Evolutionary conservation across 2,888 invertebrate species (phyloP).

Genomic region (Epsilonema sp.): DNA sequence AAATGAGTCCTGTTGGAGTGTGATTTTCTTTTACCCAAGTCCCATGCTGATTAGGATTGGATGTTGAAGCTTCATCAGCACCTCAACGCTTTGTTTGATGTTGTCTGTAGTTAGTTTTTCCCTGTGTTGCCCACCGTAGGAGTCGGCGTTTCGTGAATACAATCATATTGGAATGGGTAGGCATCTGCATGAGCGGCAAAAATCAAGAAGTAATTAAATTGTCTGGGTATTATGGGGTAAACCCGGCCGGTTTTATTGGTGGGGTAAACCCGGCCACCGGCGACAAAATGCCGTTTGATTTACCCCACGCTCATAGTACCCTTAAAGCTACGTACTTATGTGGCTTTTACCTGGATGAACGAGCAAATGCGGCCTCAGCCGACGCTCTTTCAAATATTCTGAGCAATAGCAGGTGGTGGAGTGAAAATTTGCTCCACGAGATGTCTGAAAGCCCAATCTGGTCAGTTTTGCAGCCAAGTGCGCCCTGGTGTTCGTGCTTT

Average conservation of each 20-base stretch:
- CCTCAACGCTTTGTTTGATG: conserved; percentile 37
- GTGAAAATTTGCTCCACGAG: conserved; percentile 34
- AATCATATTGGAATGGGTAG: conserved; percentile 31
- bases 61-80: no score
- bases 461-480: conserved; percentile 31
- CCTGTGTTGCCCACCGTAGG: conserved; percentile 40
- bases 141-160: conserved; percentile 36
- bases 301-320: no score
- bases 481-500: conserved; percentile 34
- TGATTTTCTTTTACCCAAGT: no score
- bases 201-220: no score
- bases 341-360: conserved; percentile 33
- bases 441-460: conserved; percentile 35
- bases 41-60: no score
- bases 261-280: no score
- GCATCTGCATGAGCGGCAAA: no score
- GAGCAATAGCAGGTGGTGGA: conserved; percentile 37
- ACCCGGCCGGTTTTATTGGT: no score
- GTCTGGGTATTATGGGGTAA: no score
- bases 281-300: no score
- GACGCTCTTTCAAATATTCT: conserved; percentile 29
- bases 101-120: conserved; percentile 34
- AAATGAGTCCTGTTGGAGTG: no score
- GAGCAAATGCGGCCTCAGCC: conserved; percentile 36
- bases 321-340: no score